Percentiles rank a stretch among this genome's conserved stretches.
Evolutionary conservation across 2,113 vertebrate genomes (phyloP).

Genomic region (Equus przewalskii): DNA sequence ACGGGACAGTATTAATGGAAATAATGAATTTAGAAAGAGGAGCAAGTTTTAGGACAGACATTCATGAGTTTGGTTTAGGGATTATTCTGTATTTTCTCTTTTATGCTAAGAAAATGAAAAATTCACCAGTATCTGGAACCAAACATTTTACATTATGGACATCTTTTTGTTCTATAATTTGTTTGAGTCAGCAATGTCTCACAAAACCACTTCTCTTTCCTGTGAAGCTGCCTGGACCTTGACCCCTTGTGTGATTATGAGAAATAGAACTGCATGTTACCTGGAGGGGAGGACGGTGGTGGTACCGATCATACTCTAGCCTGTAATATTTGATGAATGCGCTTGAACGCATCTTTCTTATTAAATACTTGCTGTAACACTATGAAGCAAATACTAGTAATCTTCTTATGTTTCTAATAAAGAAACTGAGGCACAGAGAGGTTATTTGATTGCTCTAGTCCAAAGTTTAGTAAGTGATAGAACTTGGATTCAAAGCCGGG

Average conservation of each 20-base stretch:
- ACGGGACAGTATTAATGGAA: not conserved
- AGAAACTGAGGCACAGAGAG: not conserved
- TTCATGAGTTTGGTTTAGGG: not conserved
- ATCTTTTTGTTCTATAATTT: not conserved
- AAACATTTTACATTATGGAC: not conserved
- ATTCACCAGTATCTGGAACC: not conserved
- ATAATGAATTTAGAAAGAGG: not conserved
- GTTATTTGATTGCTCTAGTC: not conserved
- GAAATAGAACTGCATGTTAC: not conserved
- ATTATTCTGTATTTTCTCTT: not conserved
- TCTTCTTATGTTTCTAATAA: not conserved
- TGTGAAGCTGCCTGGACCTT: not conserved
- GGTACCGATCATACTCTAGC: not conserved
- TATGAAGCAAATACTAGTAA: not conserved
- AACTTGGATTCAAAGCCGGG: not conserved
- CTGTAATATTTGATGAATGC: not conserved
- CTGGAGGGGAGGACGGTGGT: not conserved
- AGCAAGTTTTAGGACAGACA: not conserved
- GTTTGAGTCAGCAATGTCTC: not conserved
- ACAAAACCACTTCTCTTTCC: not conserved
- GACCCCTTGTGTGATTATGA: not conserved
- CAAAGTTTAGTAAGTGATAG: not conserved
- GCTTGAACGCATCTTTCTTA: not conserved
- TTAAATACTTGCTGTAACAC: not conserved
- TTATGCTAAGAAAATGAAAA: constrained; percentile 21